Evolutionary conservation across 2,113 vertebrate species (phyloP), one percentile per base, ranked within the genome.

Genomic region (Peromyscus californicus): DNA sequence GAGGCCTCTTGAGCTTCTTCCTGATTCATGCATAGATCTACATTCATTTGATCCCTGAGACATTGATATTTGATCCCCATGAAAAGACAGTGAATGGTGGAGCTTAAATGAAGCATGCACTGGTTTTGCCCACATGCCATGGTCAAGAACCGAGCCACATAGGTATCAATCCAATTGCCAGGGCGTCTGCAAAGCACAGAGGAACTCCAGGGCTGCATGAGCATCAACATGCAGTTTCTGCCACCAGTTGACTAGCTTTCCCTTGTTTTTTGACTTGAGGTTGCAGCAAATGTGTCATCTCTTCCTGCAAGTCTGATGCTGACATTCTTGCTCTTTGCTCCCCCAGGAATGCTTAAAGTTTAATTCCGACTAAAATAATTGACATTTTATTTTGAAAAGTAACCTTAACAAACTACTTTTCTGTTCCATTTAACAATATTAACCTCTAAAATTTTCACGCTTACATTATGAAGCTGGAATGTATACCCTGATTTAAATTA

Each of bases 351-450:
- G 70, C 1, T 26, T 69, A 57, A 90, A 21, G 4, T 70, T 97
- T 91, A 94, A 90, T 92, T 90, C 13, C 90, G 7, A 93, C 57
- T 85, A n/a, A 91, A 90, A 39, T 13, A 67, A 67, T 67, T 78
- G 29, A 59, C 17, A 36, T 72, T 17, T 91, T 51, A 51, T 79
- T 92, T 97, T 92, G 21, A 89, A 57, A 59, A 48, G 5, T 26
- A 51, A 5, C n/a, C 42, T 61, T 76, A 95, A 65, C 17, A 96
- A 72, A 11, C 80, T 90, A 2, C 22, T 8, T 22, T 90, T 95
- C 31, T 16, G 39, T 24, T 92, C 5, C 79, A 5, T 67, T 92
- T 90, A 72, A 86, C 61, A 92, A 36, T 39, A 16, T 89, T 13
- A 1, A 65, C 22, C 74, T 26, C 48, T 51, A 89, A 36, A 83